Evolutionary conservation across 2,113 vertebrate species (phyloP).

Genomic region (Oreochromis niloticus): DNA sequence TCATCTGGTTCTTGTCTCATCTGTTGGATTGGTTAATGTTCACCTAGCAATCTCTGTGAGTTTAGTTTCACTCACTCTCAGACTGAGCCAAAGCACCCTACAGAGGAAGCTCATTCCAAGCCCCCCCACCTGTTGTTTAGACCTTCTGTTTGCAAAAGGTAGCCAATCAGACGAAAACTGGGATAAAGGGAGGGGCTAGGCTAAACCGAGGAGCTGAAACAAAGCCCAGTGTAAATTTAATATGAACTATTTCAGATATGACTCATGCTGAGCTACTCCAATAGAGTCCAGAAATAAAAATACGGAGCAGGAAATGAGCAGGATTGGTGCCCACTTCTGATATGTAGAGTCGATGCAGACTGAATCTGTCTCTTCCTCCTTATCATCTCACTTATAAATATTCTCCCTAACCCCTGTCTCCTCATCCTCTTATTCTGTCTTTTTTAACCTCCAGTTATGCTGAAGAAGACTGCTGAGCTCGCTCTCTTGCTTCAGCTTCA

Average conservation of each 20-base stretch:
- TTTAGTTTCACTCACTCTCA: neutral
- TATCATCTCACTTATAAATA: neutral
- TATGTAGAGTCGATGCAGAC: neutral
- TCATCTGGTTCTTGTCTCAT: neutral
- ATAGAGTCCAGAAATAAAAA: neutral
- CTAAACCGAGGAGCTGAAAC: neutral
- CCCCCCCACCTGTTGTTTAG: neutral
- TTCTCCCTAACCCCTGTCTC: neutral
- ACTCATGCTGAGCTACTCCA: neutral
- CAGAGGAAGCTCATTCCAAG: neutral
- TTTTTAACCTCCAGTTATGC: conserved; percentile 37
- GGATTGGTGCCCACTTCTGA: neutral
- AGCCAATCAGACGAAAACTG: neutral
- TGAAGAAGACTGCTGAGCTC: neutral
- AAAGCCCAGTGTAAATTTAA: neutral
- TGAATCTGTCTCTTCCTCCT: neutral
- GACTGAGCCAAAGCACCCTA: neutral
- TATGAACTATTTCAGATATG: neutral
- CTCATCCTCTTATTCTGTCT: neutral
- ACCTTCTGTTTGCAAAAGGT: neutral
- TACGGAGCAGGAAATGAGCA: neutral
- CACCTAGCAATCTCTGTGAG: neutral
- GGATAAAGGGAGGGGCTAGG: neutral
- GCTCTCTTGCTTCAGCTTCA: neutral
- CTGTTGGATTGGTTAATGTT: neutral